Base-by-base conservation (phyloP, 2,888 invertebrate genomes). In the Cenopis cana region DNA sequence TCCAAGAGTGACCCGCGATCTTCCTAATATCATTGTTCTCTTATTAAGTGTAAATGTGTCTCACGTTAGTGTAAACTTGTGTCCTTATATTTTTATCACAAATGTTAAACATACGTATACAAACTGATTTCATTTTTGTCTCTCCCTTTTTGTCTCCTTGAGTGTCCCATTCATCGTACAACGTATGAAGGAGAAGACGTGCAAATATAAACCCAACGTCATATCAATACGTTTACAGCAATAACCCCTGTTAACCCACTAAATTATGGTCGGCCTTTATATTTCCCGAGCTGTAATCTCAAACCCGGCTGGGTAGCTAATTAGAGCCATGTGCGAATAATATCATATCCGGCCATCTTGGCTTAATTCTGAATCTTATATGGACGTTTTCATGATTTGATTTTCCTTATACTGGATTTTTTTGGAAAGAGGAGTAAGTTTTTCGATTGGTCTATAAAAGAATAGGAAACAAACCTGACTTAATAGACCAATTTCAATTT, bases 321-420 rank as follows among this genome's bases (percentile, higher is more conserved):
- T 69, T 56, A 69, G 38, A 54, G 38, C 69, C 49, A 49, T 20
- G 69, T 64, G 57, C 64, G 62, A 50, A 64, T 69, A 57, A 69
- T 69, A 50, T 50, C 57, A 69, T 69, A 50, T 50, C 57, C 69
- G 29, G 59, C 46, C 41, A 46, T 49, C 36, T 46, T n/a, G 33
- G 62, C 50, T 50, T 64, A 57, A 69, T 69, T 50, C 50, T 50
- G 38, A 50, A 56, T 29, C 33, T 20, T 18, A 10, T 50, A 5
- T 41, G 41, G 5, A 41, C 12, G 12, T 14, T 33, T 41, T 14
- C 14, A n/a, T 41, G 6, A 41, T 41, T 4, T 41, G 41, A 41
- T 14, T 41, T 41, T 41, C 41, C 14, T 12, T 12, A 14, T 4
- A 24, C 4, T 24, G 2, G 4, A 24, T n/a, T n/a, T n/a, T n/a